phyloP scores from a whole-genome alignment of 2,888 invertebrate genomes.

The Drosophila tripunctata region DNA sequence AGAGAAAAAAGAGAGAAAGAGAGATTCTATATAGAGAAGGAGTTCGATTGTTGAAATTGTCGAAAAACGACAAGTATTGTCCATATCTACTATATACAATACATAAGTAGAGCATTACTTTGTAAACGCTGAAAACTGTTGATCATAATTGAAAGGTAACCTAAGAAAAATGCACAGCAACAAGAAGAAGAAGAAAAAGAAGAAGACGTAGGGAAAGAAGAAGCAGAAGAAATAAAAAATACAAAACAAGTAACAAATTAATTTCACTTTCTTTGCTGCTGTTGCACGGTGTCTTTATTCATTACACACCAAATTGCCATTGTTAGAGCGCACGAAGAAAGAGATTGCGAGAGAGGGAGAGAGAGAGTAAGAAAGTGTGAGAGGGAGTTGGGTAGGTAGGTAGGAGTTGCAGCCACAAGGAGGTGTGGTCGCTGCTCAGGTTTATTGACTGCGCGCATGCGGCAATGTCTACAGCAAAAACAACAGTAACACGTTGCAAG shows the following conservation, averaged over 20 bases:
- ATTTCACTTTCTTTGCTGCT: constrained; percentile 71
- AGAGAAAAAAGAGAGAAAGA: neutral
- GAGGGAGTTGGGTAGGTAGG: neutral
- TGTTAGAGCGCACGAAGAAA: constrained; percentile 26
- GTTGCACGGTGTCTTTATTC: constrained; percentile 36
- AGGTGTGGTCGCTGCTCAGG: constrained; percentile 42
- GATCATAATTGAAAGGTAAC: constrained; percentile 27
- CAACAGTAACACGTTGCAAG: no score
- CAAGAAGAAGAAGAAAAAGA: no score
- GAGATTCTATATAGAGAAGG: neutral
- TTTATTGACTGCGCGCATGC: constrained; percentile 66
- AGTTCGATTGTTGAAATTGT: no score
- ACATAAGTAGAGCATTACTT: constrained; percentile 48
- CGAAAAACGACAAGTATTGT: constrained; percentile 19
- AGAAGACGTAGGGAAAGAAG: neutral
- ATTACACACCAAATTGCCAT: constrained; percentile 37
- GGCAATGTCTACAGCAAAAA: constrained; percentile 21
- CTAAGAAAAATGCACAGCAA: neutral
- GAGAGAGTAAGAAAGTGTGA: neutral
- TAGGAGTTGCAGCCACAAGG: constrained; percentile 11
- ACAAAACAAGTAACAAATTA: constrained; percentile 61
- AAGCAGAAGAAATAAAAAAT: neutral
- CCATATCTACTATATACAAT: no score
- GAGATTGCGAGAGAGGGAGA: no score
- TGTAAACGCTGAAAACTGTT: constrained; percentile 5